phyloP scores from a whole-genome alignment of 2,888 invertebrate genomes.

The Baccha elongata region DNA sequence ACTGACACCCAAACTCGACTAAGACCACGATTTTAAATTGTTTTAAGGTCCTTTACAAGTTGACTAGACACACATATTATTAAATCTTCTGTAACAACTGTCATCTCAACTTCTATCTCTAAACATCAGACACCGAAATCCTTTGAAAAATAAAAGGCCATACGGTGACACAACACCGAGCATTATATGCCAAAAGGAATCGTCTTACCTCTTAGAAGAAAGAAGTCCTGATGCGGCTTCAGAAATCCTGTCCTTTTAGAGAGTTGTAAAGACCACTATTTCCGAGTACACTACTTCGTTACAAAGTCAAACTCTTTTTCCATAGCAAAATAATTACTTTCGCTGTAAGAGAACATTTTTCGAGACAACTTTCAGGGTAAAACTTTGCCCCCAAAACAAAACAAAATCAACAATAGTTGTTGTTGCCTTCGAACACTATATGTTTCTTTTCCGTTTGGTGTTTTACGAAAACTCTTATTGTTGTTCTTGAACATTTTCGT shows the following conservation, averaged over 20 bases:
- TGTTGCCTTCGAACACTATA: slow-evolving; percentile 42
- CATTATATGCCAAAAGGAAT: slow-evolving; percentile 26
- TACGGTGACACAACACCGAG: slow-evolving; percentile 40
- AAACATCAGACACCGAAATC: slow-evolving; percentile 58
- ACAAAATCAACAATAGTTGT: slow-evolving; percentile 14
- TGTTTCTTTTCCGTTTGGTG: slow-evolving; percentile 46
- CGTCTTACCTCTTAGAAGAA: slow-evolving; percentile 12
- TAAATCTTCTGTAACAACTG: slow-evolving; percentile 64
- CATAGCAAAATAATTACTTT: slow-evolving; percentile 72
- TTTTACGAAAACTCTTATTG: slow-evolving; percentile 1
- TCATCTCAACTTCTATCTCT: not conserved
- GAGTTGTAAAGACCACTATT: slow-evolving; percentile 11
- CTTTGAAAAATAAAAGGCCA: slow-evolving; percentile 40
- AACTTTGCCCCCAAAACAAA: slow-evolving; percentile 37
- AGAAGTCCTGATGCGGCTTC: not conserved
- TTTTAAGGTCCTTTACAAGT: slow-evolving; percentile 60
- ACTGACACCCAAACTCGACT: slow-evolving; percentile 19
- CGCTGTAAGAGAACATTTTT: slow-evolving; percentile 42
- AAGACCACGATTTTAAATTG: slow-evolving; percentile 44
- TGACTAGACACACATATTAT: slow-evolving; percentile 66
- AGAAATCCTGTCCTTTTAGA: slow-evolving; percentile 4
- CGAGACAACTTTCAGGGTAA: slow-evolving; percentile 36
- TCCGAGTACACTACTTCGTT: slow-evolving; percentile 29
- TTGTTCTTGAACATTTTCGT: not conserved
- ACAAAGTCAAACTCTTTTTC: slow-evolving; percentile 71